A percentile compares a stretch with the other conserved stretches of the same genome.
Conservation (phyloP, 1,140 invertebrate species). For the Argopecten irradians region DNA sequence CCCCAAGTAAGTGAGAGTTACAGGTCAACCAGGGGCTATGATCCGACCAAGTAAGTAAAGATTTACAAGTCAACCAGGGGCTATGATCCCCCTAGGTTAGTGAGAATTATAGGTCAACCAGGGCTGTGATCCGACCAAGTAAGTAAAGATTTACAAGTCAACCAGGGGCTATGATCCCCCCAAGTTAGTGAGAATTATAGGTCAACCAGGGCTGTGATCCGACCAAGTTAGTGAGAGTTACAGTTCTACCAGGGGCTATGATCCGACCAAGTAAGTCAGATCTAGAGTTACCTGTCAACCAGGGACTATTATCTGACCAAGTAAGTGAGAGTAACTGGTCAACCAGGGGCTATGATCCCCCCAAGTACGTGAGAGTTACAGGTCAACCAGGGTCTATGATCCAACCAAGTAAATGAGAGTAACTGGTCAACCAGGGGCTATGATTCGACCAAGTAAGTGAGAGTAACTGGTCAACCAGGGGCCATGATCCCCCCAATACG, state of each 20-base stretch:
- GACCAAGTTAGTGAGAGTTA: too few relatives aligned
- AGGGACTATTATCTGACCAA: conserved; percentile 64
- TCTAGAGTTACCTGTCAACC: neutral
- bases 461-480: too few relatives aligned
- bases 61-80: conserved; percentile 43
- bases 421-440: too few relatives aligned
- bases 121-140: conserved; percentile 76
- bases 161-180: neutral
- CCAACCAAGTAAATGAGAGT: too few relatives aligned
- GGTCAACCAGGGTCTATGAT: neutral
- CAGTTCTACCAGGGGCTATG: conserved; percentile 38
- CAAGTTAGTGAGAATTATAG: too few relatives aligned
- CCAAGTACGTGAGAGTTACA: conserved; percentile 65
- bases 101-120: neutral
- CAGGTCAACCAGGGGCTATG: conserved; percentile 39
- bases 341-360: too few relatives aligned
- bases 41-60: conserved; percentile 72
- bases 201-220: too few relatives aligned
- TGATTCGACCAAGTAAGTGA: too few relatives aligned
- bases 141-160: conserved; percentile 37
- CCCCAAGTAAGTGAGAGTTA: too few relatives aligned
- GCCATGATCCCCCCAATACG: conserved; percentile 72
- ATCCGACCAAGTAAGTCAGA: conserved; percentile 74
- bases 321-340: neutral
- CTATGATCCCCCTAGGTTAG: conserved; percentile 59